Conservation (phyloP, 2,888 invertebrate genomes). For the Drosophila heteroneura region DNA sequence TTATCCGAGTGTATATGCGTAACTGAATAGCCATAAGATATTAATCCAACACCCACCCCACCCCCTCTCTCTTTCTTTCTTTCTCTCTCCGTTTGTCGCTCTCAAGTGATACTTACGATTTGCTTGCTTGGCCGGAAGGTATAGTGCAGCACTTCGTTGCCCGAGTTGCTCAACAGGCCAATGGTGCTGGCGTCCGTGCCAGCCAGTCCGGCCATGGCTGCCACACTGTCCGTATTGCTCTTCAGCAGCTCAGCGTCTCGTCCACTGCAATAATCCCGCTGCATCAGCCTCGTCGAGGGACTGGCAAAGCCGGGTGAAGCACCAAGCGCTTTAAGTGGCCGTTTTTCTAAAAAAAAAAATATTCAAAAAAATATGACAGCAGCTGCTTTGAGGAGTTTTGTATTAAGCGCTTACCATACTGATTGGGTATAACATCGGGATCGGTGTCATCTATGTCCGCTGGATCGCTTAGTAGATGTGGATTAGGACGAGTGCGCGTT, state of each 20-base stretch:
- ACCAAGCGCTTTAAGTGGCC: slow-evolving; percentile 84
- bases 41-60: not conserved
- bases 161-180: slow-evolving; percentile 76
- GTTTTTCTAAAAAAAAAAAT: slow-evolving; percentile 81
- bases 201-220: slow-evolving; percentile 51
- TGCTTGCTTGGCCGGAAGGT: slow-evolving; percentile 86
- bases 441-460: slow-evolving; percentile 89
- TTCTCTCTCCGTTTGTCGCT: not conserved
- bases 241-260: slow-evolving; percentile 81
- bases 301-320: slow-evolving; percentile 85
- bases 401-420: slow-evolving; percentile 90
- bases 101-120: slow-evolving; percentile 83
- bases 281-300: slow-evolving; percentile 84
- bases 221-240: slow-evolving; percentile 67
- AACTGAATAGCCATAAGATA: not conserved
- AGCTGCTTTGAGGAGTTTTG: not conserved
- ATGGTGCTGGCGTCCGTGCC: slow-evolving; percentile 69
- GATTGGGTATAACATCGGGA: slow-evolving; percentile 95
- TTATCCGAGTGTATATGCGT: not conserved
- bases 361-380: not conserved
- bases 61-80: not conserved
- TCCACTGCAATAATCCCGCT: slow-evolving; percentile 83
- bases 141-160: slow-evolving; percentile 85
- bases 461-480: slow-evolving; percentile 84
- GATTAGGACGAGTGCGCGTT: slow-evolving; percentile 85